Conservation (phyloP, 37 sponge, comb jelly and placozoan species). For the Chondrosia reniformis region DNA sequence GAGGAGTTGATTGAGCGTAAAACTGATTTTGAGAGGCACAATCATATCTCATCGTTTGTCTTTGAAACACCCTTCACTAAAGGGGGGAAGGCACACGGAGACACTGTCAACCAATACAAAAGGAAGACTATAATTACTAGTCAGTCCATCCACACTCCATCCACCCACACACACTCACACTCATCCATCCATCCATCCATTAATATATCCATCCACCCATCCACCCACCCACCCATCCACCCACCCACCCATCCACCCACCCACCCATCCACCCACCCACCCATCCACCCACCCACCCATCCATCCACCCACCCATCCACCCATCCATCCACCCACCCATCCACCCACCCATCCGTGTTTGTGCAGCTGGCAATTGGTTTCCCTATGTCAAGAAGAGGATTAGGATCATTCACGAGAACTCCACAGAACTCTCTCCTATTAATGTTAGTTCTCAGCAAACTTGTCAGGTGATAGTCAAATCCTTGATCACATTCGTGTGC, state of each 20-base stretch:
- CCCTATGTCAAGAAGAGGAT: conserved; percentile 91
- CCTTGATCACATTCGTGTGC: background rate
- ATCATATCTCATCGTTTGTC: conserved; percentile 67
- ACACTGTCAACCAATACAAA: conserved; percentile 68
- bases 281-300: too few relatives aligned
- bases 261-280: too few relatives aligned
- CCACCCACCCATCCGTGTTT: too few relatives aligned
- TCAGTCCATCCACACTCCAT: too few relatives aligned
- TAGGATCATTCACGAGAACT: conserved; percentile 51
- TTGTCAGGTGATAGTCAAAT: background rate
- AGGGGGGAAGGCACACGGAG: conserved; percentile 65
- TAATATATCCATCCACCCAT: too few relatives aligned
- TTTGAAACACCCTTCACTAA: conserved; percentile 90
- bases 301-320: too few relatives aligned
- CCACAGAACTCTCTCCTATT: conserved; percentile 75
- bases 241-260: too few relatives aligned
- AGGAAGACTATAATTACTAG: conserved; percentile 85
- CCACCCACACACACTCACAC: too few relatives aligned
- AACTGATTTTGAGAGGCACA: conserved; percentile 81
- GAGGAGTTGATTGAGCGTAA: conserved; percentile 60
- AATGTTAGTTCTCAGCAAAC: conserved; percentile 24
- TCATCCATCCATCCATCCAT: too few relatives aligned
- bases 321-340: too few relatives aligned
- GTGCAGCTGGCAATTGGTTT: conserved; percentile 78
- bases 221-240: too few relatives aligned